Percentiles rank a stretch among this genome's conserved stretches.
Conservation (phyloP, 2,797 vertebrate species). For the Channa striata region DNA sequence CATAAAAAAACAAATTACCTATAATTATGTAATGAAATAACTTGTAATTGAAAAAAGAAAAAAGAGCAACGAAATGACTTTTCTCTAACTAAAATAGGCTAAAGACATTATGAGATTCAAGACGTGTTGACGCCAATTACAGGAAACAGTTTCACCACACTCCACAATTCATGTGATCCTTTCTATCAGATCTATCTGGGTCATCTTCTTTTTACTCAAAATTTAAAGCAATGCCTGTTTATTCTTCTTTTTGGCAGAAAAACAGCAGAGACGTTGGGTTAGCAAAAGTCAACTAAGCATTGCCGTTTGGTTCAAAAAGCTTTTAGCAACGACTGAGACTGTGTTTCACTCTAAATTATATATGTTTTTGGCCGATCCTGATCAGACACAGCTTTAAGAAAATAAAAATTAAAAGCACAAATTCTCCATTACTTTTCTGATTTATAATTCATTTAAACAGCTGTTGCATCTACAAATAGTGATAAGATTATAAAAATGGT, state of each 20-base stretch:
- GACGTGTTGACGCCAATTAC: too few relatives aligned
- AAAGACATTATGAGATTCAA: too few relatives aligned
- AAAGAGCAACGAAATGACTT: too few relatives aligned
- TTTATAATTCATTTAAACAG: slow-evolving; percentile 37
- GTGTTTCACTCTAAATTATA: not conserved
- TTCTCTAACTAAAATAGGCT: too few relatives aligned
- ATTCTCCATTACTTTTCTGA: slow-evolving; percentile 26
- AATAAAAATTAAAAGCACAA: not conserved
- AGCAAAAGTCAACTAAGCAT: not conserved
- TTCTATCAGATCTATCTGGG: too few relatives aligned
- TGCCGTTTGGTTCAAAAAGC: slow-evolving; percentile 1
- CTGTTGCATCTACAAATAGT: not conserved
- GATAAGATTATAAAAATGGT: slow-evolving; percentile 8
- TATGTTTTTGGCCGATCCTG: not conserved
- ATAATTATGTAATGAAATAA: too few relatives aligned
- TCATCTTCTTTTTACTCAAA: too few relatives aligned
- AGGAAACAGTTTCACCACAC: too few relatives aligned
- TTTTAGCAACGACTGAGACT: slow-evolving; percentile 20
- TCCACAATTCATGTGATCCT: too few relatives aligned
- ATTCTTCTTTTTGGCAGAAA: not conserved
- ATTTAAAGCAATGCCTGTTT: too few relatives aligned
- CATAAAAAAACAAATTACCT: too few relatives aligned
- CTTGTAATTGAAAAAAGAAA: too few relatives aligned
- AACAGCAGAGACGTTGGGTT: slow-evolving; percentile 2
- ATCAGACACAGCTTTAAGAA: not conserved